These are phyloP conservation scores for Actenoides lindsayi DNA, from an alignment of 2,113 vertebrate species.

Conservation along the genomic window DNA sequence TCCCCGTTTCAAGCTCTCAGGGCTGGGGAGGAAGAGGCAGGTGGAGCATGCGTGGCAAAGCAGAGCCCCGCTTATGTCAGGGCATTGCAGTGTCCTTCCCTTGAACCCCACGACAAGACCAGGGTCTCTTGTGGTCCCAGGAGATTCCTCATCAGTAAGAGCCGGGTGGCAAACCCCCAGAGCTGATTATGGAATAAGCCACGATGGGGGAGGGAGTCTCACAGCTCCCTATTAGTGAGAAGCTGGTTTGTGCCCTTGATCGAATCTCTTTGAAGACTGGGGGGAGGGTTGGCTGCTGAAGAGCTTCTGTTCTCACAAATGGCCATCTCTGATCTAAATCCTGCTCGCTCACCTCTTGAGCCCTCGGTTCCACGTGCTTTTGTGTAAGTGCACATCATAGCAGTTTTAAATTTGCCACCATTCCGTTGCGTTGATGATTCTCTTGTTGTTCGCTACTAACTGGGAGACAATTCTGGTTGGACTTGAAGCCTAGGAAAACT, in stretches of 20 bases:
- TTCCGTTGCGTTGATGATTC: background rate
- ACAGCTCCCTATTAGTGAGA: background rate
- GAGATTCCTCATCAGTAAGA: background rate
- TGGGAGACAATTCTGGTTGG: background rate
- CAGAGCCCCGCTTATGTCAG: background rate
- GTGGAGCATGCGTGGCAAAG: accelerated
- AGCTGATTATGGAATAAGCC: background rate
- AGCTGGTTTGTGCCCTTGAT: background rate
- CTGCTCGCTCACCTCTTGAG: background rate
- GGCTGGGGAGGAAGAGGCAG: background rate
- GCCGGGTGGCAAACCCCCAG: background rate
- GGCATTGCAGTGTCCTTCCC: background rate
- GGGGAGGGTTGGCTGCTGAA: background rate
- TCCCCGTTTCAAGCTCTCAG: background rate
- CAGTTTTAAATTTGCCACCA: background rate
- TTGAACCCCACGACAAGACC: background rate
- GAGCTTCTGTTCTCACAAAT: background rate
- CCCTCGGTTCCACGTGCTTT: background rate
- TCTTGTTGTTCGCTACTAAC: background rate
- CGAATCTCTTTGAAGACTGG: background rate
- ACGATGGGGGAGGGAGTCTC: background rate
- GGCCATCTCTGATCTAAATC: background rate
- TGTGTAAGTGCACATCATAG: background rate
- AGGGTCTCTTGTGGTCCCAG: background rate
- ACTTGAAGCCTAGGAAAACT: background rate